Evolutionary conservation across 2,113 vertebrate genomes (phyloP), one percentile per base, ranked within the genome.

Genomic region (Dasyornis broadbenti): DNA sequence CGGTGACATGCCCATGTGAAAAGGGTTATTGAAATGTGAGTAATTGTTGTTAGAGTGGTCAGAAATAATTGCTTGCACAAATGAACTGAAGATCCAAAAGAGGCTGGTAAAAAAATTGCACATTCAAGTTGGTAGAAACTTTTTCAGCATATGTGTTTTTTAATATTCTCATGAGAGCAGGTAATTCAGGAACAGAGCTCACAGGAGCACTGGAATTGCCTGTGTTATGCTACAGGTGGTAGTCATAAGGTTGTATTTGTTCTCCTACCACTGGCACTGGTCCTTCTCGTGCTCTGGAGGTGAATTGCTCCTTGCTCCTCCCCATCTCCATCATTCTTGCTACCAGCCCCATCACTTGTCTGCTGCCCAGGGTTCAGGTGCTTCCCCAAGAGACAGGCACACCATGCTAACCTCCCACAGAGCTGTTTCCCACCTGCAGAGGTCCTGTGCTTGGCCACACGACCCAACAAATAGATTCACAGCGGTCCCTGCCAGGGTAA

Each of bases 371-470:
- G 49, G 17, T n/a, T 19, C 11, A 24, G 44, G 31, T 10, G 1
- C 37, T 86, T 8, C 16, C 26, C 40, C 10, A 6, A 22, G 69
- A 54, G 68, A 39, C 13, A 72, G 39, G 8, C 11, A 13, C 18
- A 31, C 13, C 1, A 8, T 14, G 23, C 11, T 40, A 16, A 37
- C 13, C 31, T 76, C 50, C 39, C 33, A 45, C 45, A n/a, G 45
- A 72, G 19, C 7, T 14, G 33, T 9, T 56, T 61, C 37, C 27
- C 37, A n/a, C 33, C 21, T 2, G 6, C 40, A 31, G 33, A 86
- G 31, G 11, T n/a, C 26, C 53, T 0, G 0, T 45, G 49, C 27
- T 63, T 49, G 37, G 26, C 59, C 10, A 0, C 21, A 10, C 31
- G 37, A 30, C 50, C 16, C 2, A 4, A 52, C 9, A 28, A 60